Base-by-base conservation (phyloP, 2,888 invertebrate genomes). In the Andrena chrysosceles region DNA sequence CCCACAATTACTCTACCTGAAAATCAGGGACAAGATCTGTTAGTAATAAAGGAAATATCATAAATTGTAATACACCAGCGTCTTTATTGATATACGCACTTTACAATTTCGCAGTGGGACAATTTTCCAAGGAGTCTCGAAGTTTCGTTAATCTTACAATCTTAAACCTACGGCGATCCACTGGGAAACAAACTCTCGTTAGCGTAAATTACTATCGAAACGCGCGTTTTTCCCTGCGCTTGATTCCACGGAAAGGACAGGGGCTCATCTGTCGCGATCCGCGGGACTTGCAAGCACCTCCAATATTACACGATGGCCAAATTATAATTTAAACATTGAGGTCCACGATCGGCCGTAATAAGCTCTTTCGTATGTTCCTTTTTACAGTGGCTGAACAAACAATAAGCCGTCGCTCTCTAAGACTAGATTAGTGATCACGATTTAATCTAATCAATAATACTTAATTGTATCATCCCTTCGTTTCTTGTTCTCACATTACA, bases 251-350 rank as follows among this genome's bases (percentile, higher is more conserved):
- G 29, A 87, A 84, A 66, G 82, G 87, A 84, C 87, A 85, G 86
- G 89, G 90, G 88, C 91, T 90, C 88, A 77, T 84, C 60, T 84
- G 86, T 86, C 89, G 23, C 84, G 48, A 71, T 85, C 84, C 88
- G 82, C 59, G 71, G 77, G 85, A n/a, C 16, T 29, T 26, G 20
- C 31, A 35, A 20, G 59, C 48, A 10, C 42, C 52, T 6, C 20
- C 29, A 31, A 49, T 33, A 48, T 56, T 26, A 59, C 69, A n/a
- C 13, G 33, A 48, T 2, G 33, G 29, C 59, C 33, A 52, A 42
- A 10, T 23, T 48, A 60, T 2, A 63, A n/a, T 33, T 31, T 4
- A 48, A 81, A 77, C 31, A 33, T 20, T 2, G 60, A 49, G 20
- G 33, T 42, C 35, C 10, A 13, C 29, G 35, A 49, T 72, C 54